Evolutionary conservation across 2,113 vertebrate species (phyloP), one percentile per base, ranked within the genome.

Genomic region (Mesocricetus auratus): DNA sequence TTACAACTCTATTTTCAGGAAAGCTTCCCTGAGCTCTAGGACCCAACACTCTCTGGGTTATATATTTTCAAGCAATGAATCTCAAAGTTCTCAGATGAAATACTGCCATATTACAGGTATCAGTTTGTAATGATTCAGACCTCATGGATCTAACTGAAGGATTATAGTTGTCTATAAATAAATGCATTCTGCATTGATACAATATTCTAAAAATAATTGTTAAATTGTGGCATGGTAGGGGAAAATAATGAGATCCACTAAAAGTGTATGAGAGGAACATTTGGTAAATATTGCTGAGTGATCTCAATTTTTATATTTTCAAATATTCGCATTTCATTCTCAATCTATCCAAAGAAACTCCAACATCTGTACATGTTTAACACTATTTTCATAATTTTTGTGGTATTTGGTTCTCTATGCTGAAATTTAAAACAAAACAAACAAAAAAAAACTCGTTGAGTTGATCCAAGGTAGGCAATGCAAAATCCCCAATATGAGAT

Each of bases 51-150:
- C 85, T 39, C n/a, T 31, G 15, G 7, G 8, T 68, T 74, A 90
- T 4, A n/a, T 7, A 11, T 12, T 87, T 86, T 81, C 50, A 42
- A 21, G 13, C 29, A 93, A 82, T 47, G 1, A 16, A 45, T 58
- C 31, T 31, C 73, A 90, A 81, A 7, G 42, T 42, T 68, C 62
- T 86, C 64, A 74, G 74, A 64, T 11, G 22, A 47, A 91, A 50
- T 2, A 66, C 9, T 56, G 90, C 2, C 26, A 91, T 56, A 69
- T 85, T 45, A 79, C 22, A 96, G 58, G 60, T 92, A 94, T 75
- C 93, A 64, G 12, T 94, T 94, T 83, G 3, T 74, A 86, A 95
- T 74, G 39, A 42, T 64, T 82, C 12, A 82, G 73, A 21, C 7
- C 45, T 88, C 29, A 85, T 13, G 74, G 71, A 85, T 17, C 8